A percentile compares a stretch with the other conserved stretches of the same genome.
Evolutionary conservation across 2,888 invertebrate species (phyloP).

Genomic region (Caenorhabditis zanzibari): DNA sequence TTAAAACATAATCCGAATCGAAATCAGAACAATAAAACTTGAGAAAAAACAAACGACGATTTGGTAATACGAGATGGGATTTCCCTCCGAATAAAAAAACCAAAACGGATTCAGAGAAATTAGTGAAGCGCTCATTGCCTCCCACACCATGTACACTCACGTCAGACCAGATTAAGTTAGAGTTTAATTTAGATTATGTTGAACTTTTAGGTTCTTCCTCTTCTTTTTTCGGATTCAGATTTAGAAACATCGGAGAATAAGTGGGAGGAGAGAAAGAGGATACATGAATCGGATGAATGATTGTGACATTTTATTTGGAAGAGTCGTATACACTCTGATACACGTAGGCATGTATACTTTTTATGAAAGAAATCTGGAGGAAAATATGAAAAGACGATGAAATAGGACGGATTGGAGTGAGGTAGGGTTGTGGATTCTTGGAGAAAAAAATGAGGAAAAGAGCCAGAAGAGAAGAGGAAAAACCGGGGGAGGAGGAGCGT

Average conservation of each 20-base stretch:
- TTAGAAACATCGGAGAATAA: slow-evolving; percentile 34
- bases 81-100: slow-evolving; percentile 6
- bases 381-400: slow-evolving; percentile 29
- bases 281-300: slow-evolving; percentile 29
- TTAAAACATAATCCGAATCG: neutral
- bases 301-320: slow-evolving; percentile 44
- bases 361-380: slow-evolving; percentile 15
- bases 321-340: slow-evolving; percentile 38
- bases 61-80: slow-evolving; percentile 14
- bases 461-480: slow-evolving; percentile 1
- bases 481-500: slow-evolving; percentile 26
- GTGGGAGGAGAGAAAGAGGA: slow-evolving; percentile 21
- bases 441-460: slow-evolving; percentile 16
- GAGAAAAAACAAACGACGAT: neutral
- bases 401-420: slow-evolving; percentile 16
- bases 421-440: slow-evolving; percentile 15
- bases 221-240: slow-evolving; percentile 18
- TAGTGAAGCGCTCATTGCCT: slow-evolving; percentile 38
- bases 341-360: slow-evolving; percentile 3
- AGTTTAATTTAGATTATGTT: slow-evolving; percentile 27
- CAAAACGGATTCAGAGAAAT: slow-evolving; percentile 26
- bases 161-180: slow-evolving; percentile 46
- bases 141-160: slow-evolving; percentile 30
- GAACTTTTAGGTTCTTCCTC: slow-evolving; percentile 31
- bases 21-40: slow-evolving; percentile 9